Evolutionary conservation across 2,888 invertebrate genomes (phyloP).

Genomic region (Dione vanillae): DNA sequence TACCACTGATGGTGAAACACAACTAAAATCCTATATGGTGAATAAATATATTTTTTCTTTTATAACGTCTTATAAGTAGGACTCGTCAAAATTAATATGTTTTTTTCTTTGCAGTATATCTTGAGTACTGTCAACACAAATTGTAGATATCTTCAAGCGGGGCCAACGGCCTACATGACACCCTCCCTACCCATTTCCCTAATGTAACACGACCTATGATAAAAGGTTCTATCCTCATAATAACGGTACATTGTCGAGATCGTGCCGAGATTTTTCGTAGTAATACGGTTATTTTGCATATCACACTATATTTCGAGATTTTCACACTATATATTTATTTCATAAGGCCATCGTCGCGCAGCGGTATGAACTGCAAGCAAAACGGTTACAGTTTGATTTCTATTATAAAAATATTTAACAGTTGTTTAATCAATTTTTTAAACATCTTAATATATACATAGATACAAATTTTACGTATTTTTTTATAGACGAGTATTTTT

Average conservation of each 20-base stretch:
- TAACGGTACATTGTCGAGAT: slow-evolving; percentile 42
- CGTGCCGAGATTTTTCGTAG: slow-evolving; percentile 38
- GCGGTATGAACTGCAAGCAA: too few relatives aligned
- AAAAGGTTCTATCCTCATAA: slow-evolving; percentile 46
- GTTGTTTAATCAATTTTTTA: too few relatives aligned
- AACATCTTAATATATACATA: too few relatives aligned
- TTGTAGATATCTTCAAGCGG: slow-evolving; percentile 39
- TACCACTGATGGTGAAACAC: too few relatives aligned
- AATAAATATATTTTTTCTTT: background rate
- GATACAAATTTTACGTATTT: too few relatives aligned
- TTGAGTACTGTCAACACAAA: slow-evolving; percentile 42
- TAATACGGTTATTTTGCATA: slow-evolving; percentile 37
- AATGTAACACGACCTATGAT: slow-evolving; percentile 49
- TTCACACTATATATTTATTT: background rate
- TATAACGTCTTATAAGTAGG: slow-evolving; percentile 10
- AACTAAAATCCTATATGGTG: background rate
- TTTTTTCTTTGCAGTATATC: slow-evolving; percentile 39
- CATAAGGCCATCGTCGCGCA: too few relatives aligned
- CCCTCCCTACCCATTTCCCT: slow-evolving; percentile 47
- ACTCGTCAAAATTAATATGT: slow-evolving; percentile 36
- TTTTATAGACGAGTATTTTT: too few relatives aligned
- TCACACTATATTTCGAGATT: slow-evolving; percentile 1
- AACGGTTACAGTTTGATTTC: too few relatives aligned
- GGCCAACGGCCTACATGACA: slow-evolving; percentile 46
- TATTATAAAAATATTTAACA: too few relatives aligned